A percentile compares a stretch with the other conserved stretches of the same genome.
phyloP scores from a whole-genome alignment of 2,797 vertebrate genomes.

The Buceros bicornis region DNA sequence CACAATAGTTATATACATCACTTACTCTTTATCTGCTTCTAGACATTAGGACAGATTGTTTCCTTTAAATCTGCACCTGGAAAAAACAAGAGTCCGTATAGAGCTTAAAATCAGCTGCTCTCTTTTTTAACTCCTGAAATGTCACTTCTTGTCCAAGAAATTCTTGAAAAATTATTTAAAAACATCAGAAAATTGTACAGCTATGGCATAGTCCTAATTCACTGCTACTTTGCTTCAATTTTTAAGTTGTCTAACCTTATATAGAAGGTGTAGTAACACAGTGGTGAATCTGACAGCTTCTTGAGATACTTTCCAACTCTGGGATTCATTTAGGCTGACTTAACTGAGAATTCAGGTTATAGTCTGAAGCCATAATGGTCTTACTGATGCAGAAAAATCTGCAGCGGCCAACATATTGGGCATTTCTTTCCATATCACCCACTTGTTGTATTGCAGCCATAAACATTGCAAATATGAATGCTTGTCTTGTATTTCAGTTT shows the following conservation, averaged over 20 bases:
- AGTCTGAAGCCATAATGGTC: background rate
- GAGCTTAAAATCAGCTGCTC: background rate
- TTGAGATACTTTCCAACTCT: background rate
- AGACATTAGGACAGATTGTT: background rate
- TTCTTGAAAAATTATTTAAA: background rate
- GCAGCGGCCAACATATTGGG: background rate
- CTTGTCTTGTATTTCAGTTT: background rate
- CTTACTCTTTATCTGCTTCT: background rate
- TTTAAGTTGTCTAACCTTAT: background rate
- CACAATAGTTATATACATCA: background rate
- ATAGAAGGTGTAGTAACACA: background rate
- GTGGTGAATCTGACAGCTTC: background rate
- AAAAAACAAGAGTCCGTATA: background rate
- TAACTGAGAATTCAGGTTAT: conserved; percentile 7
- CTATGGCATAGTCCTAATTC: background rate
- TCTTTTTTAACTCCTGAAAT: background rate
- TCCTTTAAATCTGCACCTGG: background rate
- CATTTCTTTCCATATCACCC: background rate
- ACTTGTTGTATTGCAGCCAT: background rate
- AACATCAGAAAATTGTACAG: background rate
- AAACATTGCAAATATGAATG: background rate
- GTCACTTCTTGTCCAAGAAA: background rate
- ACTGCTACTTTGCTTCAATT: background rate
- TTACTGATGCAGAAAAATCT: background rate
- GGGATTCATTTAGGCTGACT: background rate